Percentiles rank a stretch among this genome's conserved stretches.
Evolutionary conservation across 2,888 invertebrate genomes (phyloP).

Genomic region (Autographa pulchrina): DNA sequence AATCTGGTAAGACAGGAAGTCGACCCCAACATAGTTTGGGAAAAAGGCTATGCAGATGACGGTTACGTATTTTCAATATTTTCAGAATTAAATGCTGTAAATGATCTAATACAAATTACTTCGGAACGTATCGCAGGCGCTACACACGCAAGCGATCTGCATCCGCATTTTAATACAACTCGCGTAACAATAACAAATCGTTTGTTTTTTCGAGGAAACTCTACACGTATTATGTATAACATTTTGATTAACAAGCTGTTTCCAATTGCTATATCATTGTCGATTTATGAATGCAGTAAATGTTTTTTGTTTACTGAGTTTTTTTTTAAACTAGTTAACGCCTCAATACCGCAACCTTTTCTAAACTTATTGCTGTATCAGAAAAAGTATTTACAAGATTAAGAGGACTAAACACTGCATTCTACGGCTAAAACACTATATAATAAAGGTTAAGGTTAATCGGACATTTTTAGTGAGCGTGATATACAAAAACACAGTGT

Average conservation of each 20-base stretch:
- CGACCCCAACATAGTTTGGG: too few species aligned
- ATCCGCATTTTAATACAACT: constrained; percentile 70
- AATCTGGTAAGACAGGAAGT: too few species aligned
- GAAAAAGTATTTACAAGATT: too few species aligned
- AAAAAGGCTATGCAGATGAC: background rate
- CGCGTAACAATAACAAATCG: constrained; percentile 67
- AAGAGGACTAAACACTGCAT: too few species aligned
- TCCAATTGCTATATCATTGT: constrained; percentile 30
- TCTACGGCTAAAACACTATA: too few species aligned
- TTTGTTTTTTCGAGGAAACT: constrained; percentile 67
- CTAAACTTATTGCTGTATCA: too few species aligned
- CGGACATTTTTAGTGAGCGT: too few species aligned
- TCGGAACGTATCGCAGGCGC: constrained; percentile 41
- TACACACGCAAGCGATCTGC: constrained; percentile 47
- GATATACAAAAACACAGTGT: too few species aligned
- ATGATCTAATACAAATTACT: constrained; percentile 49
- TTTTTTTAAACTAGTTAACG: background rate
- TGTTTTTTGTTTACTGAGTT: constrained; percentile 11
- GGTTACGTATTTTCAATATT: constrained; percentile 31
- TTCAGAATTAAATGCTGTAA: constrained; percentile 31
- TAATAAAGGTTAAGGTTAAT: too few species aligned
- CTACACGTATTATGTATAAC: constrained; percentile 29
- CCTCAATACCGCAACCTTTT: too few species aligned
- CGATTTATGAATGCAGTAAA: constrained; percentile 12
- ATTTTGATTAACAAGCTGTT: constrained; percentile 35